Evolutionary conservation across 2,113 vertebrate species (phyloP).

Genomic region (Pogona vitticeps): DNA sequence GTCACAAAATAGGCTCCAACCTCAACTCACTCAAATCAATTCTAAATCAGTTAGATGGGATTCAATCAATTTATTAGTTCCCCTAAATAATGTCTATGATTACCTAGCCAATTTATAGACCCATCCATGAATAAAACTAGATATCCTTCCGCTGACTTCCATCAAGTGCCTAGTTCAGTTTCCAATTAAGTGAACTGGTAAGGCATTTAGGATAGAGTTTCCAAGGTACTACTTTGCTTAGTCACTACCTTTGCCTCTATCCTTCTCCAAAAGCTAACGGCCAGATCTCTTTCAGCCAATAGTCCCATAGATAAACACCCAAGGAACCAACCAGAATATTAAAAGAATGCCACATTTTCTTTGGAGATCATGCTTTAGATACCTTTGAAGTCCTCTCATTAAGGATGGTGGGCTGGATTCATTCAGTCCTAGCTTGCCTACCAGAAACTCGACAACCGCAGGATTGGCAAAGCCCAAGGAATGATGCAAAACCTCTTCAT

Average conservation of each 20-base stretch:
- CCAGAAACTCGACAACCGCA: slow-evolving; percentile 89
- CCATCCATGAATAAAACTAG: neutral
- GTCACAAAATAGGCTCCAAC: too few relatives aligned
- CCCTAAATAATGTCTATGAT: neutral
- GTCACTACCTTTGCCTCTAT: neutral
- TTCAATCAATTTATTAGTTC: neutral
- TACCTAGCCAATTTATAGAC: neutral
- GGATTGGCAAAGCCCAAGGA: slow-evolving; percentile 94
- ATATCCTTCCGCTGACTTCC: neutral
- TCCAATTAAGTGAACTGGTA: too few relatives aligned
- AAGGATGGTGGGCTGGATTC: slow-evolving; percentile 92
- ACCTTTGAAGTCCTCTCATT: slow-evolving; percentile 97
- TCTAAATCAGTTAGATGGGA: neutral
- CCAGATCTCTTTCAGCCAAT: neutral
- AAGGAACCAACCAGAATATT: neutral
- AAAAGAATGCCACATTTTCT: neutral
- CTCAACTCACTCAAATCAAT: too few relatives aligned
- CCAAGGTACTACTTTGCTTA: too few relatives aligned
- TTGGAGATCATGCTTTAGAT: slow-evolving; percentile 26
- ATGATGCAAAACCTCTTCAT: slow-evolving; percentile 83
- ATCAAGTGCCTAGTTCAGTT: too few relatives aligned
- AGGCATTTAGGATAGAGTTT: too few relatives aligned
- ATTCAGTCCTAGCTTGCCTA: slow-evolving; percentile 89
- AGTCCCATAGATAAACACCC: neutral
- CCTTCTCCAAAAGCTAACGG: slow-evolving; percentile 38